Conservation (phyloP, 2,113 vertebrate genomes). For the Hemichromis elongatus region DNA sequence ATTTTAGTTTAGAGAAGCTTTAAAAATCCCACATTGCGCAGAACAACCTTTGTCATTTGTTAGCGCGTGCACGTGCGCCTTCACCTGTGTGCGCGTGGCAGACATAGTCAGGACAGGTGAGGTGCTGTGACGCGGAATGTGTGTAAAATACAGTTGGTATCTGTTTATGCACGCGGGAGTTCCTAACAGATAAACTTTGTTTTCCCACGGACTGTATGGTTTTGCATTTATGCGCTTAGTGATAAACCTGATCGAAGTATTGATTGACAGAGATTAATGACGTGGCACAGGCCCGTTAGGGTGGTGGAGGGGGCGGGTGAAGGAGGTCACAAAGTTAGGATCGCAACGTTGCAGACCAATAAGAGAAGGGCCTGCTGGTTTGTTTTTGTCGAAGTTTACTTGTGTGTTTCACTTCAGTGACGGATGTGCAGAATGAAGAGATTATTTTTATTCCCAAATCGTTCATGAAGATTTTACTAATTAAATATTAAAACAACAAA, state of each 20-base stretch:
- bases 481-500: background rate
- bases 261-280: constrained; percentile 82
- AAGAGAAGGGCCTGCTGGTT: background rate
- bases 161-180: constrained; percentile 9
- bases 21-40: background rate
- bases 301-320: background rate
- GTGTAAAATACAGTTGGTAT: background rate
- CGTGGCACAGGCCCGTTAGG: constrained; percentile 32
- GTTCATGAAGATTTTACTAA: background rate
- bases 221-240: constrained; percentile 73
- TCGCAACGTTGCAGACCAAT: constrained; percentile 25
- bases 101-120: background rate
- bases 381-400: background rate
- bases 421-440: background rate
- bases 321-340: constrained; percentile 68
- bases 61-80: background rate
- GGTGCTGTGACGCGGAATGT: background rate
- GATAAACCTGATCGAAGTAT: constrained; percentile 79
- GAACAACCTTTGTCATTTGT: background rate
- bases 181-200: constrained; percentile 61
- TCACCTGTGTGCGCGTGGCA: background rate
- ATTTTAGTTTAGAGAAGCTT: background rate
- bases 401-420: background rate
- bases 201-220: constrained; percentile 73
- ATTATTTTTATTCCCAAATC: background rate